Percentiles rank a stretch among this genome's conserved stretches.
Evolutionary conservation across 2,797 vertebrate genomes (phyloP).

Genomic region (Onychomys torridus): DNA sequence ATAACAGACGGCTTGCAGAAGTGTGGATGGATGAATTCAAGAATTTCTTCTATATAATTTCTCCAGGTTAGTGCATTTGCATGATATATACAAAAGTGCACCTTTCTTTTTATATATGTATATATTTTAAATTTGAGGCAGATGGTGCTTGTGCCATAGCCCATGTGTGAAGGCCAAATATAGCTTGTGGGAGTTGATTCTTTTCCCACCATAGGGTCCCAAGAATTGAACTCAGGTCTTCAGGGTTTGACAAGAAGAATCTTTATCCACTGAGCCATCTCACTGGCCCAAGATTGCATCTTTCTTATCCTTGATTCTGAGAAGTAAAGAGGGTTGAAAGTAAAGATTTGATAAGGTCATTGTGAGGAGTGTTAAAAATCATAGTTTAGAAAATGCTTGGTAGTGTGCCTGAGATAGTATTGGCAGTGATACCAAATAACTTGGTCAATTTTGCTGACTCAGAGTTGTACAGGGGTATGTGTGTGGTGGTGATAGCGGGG

Average conservation of each 20-base stretch:
- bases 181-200: not conserved
- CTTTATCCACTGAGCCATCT: not conserved
- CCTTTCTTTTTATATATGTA: not conserved
- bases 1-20: slow-evolving; percentile 98
- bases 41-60: slow-evolving; percentile 99
- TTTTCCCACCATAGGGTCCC: not conserved
- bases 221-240: not conserved
- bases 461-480: not conserved
- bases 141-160: not conserved
- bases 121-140: not conserved
- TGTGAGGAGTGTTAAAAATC: slow-evolving; percentile 20
- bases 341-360: slow-evolving; percentile 7
- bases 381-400: not conserved
- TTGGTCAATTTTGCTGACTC: not conserved
- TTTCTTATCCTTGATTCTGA: slow-evolving; percentile 53
- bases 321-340: not conserved
- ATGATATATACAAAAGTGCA: slow-evolving; percentile 27
- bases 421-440: slow-evolving; percentile 4
- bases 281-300: not conserved
- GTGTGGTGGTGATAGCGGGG: not conserved
- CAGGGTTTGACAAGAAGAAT: not conserved
- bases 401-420: not conserved
- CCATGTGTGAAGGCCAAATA: no score
- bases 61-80: slow-evolving; percentile 92
- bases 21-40: slow-evolving; percentile 99